Conservation (phyloP, 2,113 vertebrate genomes). For the human (Homo sapiens) region GRCh38 chr20:1235001-1235500, state of each 20-base stretch:
- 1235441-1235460: not conserved
- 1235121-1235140: not conserved
- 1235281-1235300: not conserved
- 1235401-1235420: not conserved
- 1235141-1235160: not conserved
- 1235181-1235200: not conserved
- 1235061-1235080: not conserved
- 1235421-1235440: not conserved
- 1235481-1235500: not conserved
- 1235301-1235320: not conserved
- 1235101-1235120: not conserved
- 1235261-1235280: not conserved
- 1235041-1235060: not conserved
- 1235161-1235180: not conserved
- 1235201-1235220: not conserved
- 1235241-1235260: not conserved
- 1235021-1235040: too few species aligned
- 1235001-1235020: too few species aligned
- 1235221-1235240: not conserved
- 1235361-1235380: not conserved
- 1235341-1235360: not conserved
- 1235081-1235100: conserved; percentile 2
- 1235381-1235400: not conserved
- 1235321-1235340: not conserved
- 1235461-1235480: not conserved